phyloP scores from a whole-genome alignment of 2,888 invertebrate genomes.

The Lycophotia porphyrea region DNA sequence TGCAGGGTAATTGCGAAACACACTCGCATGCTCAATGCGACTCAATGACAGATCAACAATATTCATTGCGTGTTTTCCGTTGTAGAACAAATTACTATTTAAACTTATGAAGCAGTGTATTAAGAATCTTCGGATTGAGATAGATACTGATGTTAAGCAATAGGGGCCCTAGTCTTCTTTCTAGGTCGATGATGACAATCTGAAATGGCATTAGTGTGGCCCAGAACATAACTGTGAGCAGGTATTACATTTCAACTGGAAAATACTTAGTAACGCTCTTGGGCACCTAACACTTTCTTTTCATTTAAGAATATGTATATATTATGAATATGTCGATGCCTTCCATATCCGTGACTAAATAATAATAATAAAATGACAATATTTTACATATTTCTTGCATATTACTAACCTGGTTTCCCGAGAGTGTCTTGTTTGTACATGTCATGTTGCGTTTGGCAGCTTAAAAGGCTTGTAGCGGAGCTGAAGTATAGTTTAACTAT shows the following conservation, averaged over 20 bases:
- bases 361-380: background rate
- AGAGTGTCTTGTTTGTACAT: conserved; percentile 36
- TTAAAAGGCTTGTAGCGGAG: conserved; percentile 51
- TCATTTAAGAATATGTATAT: background rate
- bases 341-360: background rate
- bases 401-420: conserved; percentile 21
- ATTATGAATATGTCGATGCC: too few relatives aligned
- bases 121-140: background rate
- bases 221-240: background rate
- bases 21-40: background rate
- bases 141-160: background rate
- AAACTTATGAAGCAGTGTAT: background rate
- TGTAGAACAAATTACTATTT: background rate
- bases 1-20: background rate
- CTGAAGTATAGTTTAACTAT: conserved; percentile 5
- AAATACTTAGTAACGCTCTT: background rate
- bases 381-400: conserved; percentile 11
- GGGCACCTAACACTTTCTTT: background rate
- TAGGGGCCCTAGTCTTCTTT: background rate
- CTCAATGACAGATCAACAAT: background rate
- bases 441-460: conserved; percentile 43
- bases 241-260: background rate
- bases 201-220: background rate
- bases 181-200: background rate
- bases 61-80: background rate